Evolutionary conservation across 2,888 invertebrate genomes (phyloP).

Genomic region (Calameuta idolon): DNA sequence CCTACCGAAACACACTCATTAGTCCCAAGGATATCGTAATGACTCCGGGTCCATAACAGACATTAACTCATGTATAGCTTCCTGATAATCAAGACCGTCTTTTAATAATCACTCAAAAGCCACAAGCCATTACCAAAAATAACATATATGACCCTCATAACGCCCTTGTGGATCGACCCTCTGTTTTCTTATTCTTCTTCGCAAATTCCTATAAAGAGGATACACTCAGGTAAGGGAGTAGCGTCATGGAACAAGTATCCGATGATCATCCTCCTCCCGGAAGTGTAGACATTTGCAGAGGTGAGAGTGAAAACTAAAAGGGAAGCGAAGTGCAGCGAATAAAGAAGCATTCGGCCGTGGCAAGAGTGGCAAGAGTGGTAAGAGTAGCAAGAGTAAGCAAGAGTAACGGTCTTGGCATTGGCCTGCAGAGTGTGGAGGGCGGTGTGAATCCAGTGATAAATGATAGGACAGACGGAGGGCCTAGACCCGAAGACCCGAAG

Average conservation of each 20-base stretch:
- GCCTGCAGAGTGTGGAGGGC: constrained; percentile 23
- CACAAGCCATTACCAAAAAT: background rate
- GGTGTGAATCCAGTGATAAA: constrained; percentile 55
- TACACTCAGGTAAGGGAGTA: background rate
- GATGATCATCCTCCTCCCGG: background rate
- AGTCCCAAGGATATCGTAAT: constrained; percentile 32
- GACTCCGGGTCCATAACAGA: constrained; percentile 5
- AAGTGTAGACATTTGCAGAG: background rate
- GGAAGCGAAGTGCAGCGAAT: constrained; percentile 4
- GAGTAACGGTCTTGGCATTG: constrained; percentile 24
- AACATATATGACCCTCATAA: background rate
- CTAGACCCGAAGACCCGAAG: constrained; percentile 59
- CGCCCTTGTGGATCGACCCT: background rate
- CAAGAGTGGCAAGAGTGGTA: constrained; percentile 9
- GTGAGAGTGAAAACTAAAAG: constrained; percentile 1
- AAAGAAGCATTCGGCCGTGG: constrained; percentile 3
- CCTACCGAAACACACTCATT: constrained; percentile 42
- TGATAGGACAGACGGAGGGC: constrained; percentile 55
- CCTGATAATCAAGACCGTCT: background rate
- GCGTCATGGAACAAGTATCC: background rate
- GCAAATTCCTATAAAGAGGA: background rate
- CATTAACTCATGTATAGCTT: background rate
- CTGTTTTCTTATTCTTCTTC: background rate
- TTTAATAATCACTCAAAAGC: background rate
- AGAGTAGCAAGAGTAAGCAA: constrained; percentile 9